Conservation (phyloP, 2,888 invertebrate genomes). For the Drosophila cracens region DNA sequence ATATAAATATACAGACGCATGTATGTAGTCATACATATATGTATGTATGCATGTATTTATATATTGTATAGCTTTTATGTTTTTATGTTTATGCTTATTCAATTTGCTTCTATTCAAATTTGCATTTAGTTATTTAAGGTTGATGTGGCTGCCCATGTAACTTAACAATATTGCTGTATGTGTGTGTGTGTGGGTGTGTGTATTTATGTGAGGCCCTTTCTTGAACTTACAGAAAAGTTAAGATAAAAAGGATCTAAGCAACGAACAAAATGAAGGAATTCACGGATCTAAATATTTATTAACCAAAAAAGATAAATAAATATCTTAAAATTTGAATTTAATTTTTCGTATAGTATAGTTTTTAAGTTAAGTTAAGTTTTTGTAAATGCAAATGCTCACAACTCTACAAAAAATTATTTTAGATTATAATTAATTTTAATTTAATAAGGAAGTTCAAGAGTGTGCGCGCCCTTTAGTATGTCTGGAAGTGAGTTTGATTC, state of each 20-base stretch:
- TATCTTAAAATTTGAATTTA: background rate
- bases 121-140: conserved; percentile 60
- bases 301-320: background rate
- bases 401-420: background rate
- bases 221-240: conserved; percentile 16
- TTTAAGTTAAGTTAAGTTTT: background rate
- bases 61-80: conserved; percentile 11
- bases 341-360: too few relatives aligned
- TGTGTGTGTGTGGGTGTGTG: conserved; percentile 5
- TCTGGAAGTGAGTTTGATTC: conserved; percentile 19
- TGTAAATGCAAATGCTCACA: conserved; percentile 1
- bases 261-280: background rate
- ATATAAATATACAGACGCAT: conserved; percentile 16
- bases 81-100: conserved; percentile 33
- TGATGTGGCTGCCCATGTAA: conserved; percentile 63
- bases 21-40: conserved; percentile 7
- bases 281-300: background rate
- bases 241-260: background rate
- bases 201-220: background rate
- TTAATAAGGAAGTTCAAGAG: conserved; percentile 13
- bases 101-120: conserved; percentile 47
- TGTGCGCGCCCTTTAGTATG: conserved; percentile 1
- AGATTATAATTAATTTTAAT: background rate
- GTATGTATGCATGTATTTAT: conserved; percentile 7
- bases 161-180: conserved; percentile 40